phyloP scores from a whole-genome alignment of 1,140 invertebrate genomes.

The Lucilia cuprina region DNA sequence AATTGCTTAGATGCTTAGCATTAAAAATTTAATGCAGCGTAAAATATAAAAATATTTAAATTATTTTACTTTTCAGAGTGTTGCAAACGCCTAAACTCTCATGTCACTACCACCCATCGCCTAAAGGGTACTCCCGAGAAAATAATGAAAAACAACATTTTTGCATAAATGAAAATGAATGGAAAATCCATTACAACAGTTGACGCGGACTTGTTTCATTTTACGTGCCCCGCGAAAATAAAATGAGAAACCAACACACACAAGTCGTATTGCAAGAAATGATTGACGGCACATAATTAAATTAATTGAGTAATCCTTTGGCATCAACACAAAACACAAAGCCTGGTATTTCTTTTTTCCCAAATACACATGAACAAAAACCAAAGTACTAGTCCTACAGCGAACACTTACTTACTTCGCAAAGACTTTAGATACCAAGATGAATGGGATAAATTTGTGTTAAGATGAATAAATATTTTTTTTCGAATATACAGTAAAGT shows the following conservation, averaged over 20 bases:
- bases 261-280: slow-evolving; percentile 55
- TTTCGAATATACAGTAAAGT: neutral
- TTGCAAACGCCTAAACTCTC: too few species aligned
- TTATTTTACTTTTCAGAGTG: too few species aligned
- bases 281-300: slow-evolving; percentile 64
- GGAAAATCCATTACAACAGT: slow-evolving; percentile 26
- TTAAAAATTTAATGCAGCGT: too few species aligned
- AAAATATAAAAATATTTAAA: too few species aligned
- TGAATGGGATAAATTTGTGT: slow-evolving; percentile 56
- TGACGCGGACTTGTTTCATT: neutral
- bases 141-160: neutral
- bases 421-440: slow-evolving; percentile 23
- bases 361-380: neutral
- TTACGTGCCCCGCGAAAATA: neutral
- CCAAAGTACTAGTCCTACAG: neutral
- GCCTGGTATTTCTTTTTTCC: neutral
- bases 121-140: neutral
- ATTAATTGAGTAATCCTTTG: slow-evolving; percentile 63
- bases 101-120: neutral
- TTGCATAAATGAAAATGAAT: slow-evolving; percentile 23
- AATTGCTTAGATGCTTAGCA: too few species aligned
- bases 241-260: neutral
- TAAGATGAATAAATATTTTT: slow-evolving; percentile 38
- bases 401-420: neutral
- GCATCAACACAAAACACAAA: slow-evolving; percentile 35